Conservation (phyloP, 1,140 invertebrate genomes). For the Thaumatotibia leucotreta region DNA sequence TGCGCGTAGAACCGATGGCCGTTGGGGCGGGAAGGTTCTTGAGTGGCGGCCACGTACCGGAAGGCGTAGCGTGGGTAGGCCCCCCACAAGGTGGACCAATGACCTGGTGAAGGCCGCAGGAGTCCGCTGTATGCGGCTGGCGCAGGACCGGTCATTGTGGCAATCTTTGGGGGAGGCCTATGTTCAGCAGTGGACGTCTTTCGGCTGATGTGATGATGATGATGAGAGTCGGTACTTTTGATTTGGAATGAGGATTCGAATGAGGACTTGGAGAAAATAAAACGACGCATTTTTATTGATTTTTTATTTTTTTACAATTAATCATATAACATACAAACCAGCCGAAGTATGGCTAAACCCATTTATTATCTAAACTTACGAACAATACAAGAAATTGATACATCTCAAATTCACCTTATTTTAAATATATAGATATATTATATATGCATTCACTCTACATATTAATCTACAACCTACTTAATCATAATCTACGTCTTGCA, state of each 20-base stretch:
- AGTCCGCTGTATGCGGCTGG: no score
- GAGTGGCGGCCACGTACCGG: no score
- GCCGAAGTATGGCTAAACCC: conserved; percentile 76
- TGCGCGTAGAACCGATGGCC: no score
- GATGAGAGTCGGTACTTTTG: no score
- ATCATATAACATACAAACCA: conserved; percentile 77
- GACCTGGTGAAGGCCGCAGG: no score
- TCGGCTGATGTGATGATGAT: no score
- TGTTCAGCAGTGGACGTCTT: no score
- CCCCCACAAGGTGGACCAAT: no score
- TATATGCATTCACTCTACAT: conserved; percentile 74
- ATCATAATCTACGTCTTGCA: conserved; percentile 74
- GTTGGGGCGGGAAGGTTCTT: no score
- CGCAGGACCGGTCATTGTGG: no score
- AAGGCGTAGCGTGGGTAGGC: no score
- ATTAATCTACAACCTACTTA: conserved; percentile 75
- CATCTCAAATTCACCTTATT: conserved; percentile 74
- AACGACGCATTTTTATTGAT: conserved; percentile 62
- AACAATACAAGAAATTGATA: conserved; percentile 77
- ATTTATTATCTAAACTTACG: conserved; percentile 76
- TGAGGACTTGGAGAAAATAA: conserved; percentile 61
- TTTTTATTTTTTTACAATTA: conserved; percentile 73
- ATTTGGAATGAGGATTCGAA: background rate
- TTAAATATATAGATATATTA: conserved; percentile 76
- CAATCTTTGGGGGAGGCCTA: no score